Conservation (phyloP, 2,888 invertebrate species). For the Alentia gelatinosa region DNA sequence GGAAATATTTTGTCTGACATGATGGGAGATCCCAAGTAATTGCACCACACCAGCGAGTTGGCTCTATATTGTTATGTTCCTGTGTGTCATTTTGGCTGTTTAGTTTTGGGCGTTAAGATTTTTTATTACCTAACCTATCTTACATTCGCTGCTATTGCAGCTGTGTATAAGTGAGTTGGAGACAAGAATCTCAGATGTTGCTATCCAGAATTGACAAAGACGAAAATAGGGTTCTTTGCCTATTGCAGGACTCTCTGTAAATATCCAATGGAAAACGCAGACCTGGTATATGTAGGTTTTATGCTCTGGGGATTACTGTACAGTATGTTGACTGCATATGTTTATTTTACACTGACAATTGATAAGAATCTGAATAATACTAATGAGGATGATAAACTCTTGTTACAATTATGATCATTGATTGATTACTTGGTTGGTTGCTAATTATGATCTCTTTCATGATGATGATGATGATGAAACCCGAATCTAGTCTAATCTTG, state of each 20-base stretch:
- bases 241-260: slow-evolving; percentile 20
- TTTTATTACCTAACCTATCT: slow-evolving; percentile 5
- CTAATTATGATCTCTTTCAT: slow-evolving; percentile 45
- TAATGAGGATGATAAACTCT: slow-evolving; percentile 30
- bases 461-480: slow-evolving; percentile 14
- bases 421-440: slow-evolving; percentile 49
- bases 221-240: background rate
- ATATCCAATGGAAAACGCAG: background rate
- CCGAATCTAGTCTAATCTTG: slow-evolving; percentile 27
- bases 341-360: slow-evolving; percentile 47
- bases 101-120: slow-evolving; percentile 41
- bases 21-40: background rate
- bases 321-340: slow-evolving; percentile 50
- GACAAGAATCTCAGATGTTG: slow-evolving; percentile 47
- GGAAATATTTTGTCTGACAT: background rate
- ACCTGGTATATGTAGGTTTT: background rate
- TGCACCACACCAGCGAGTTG: slow-evolving; percentile 4
- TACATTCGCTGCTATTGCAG: slow-evolving; percentile 43
- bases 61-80: slow-evolving; percentile 47
- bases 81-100: slow-evolving; percentile 41
- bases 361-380: slow-evolving; percentile 27
- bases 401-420: slow-evolving; percentile 43
- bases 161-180: slow-evolving; percentile 25
- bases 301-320: background rate
- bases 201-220: slow-evolving; percentile 37